Evolutionary conservation across 53 echinoderm and acorn worm genomes (phyloP).

Genomic region (Mesocentrotus franciscanus): DNA sequence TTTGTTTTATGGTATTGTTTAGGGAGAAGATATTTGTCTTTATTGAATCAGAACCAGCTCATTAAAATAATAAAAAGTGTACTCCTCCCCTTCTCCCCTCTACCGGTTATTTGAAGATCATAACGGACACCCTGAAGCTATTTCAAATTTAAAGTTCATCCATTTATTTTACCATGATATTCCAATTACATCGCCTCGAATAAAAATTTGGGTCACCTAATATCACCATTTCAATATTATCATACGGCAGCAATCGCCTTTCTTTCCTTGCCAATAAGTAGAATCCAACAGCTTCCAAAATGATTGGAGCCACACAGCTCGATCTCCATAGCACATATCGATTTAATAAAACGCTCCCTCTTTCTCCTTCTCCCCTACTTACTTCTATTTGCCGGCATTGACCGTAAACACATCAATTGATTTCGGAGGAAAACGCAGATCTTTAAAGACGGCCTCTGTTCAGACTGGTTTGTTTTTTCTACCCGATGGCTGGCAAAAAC

Average conservation of each 20-base stretch:
- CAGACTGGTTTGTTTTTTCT: neutral
- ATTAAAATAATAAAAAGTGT: neutral
- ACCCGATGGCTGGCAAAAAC: neutral
- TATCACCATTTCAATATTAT: constrained; percentile 11
- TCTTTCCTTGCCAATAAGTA: neutral
- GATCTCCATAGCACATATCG: constrained; percentile 14
- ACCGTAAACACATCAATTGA: constrained; percentile 47
- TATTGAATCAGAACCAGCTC: neutral
- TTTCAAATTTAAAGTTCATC: neutral
- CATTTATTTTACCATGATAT: neutral
- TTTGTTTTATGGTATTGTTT: neutral
- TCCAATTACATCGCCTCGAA: neutral
- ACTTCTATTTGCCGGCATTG: neutral
- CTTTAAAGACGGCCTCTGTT: neutral
- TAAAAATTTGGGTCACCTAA: constrained; percentile 27
- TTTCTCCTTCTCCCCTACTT: neutral
- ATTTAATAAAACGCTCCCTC: constrained; percentile 26
- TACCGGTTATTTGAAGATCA: neutral
- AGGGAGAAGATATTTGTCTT: neutral
- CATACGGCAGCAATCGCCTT: neutral
- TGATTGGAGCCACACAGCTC: neutral
- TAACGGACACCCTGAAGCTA: neutral
- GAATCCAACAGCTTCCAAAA: constrained; percentile 32
- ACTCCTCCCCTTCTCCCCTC: neutral
- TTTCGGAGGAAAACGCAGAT: constrained; percentile 1